Evolutionary conservation across 2,888 invertebrate species (phyloP).

Genomic region (Microplitis manilae): DNA sequence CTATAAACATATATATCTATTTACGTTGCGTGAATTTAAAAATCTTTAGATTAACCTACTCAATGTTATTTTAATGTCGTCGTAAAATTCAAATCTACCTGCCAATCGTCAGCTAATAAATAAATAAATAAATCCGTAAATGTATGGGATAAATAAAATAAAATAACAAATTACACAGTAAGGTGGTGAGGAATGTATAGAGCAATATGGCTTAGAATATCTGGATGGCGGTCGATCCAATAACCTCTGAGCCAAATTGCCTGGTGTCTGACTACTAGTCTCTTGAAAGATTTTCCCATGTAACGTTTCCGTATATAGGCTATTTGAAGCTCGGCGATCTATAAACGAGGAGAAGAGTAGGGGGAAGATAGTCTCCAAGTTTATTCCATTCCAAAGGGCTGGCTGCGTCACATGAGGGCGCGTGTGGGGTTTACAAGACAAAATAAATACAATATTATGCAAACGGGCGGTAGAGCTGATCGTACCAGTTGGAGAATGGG

Average conservation of each 20-base stretch:
- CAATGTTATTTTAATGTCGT: slow-evolving; percentile 15
- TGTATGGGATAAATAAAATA: background rate
- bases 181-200: background rate
- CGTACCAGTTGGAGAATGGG: slow-evolving; percentile 55
- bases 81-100: slow-evolving; percentile 5
- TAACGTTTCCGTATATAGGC: slow-evolving; percentile 40
- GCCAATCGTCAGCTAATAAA: background rate
- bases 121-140: background rate
- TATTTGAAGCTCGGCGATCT: slow-evolving; percentile 39
- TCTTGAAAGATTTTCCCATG: slow-evolving; percentile 39
- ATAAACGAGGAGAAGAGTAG: slow-evolving; percentile 37
- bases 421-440: slow-evolving; percentile 66
- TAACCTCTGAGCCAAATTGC: slow-evolving; percentile 65
- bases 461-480: slow-evolving; percentile 68
- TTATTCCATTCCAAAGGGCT: slow-evolving; percentile 34
- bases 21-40: background rate
- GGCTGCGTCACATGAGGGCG: slow-evolving; percentile 44
- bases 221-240: slow-evolving; percentile 55
- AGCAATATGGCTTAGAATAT: background rate
- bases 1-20: background rate
- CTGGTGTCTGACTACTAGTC: slow-evolving; percentile 56
- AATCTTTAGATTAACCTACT: background rate
- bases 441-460: slow-evolving; percentile 73
- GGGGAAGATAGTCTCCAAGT: slow-evolving; percentile 26
- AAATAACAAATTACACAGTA: background rate